These are phyloP conservation scores for Caenorhabditis japonica DNA, from an alignment of 2,888 invertebrate genomes.

Conservation along the genomic window DNA sequence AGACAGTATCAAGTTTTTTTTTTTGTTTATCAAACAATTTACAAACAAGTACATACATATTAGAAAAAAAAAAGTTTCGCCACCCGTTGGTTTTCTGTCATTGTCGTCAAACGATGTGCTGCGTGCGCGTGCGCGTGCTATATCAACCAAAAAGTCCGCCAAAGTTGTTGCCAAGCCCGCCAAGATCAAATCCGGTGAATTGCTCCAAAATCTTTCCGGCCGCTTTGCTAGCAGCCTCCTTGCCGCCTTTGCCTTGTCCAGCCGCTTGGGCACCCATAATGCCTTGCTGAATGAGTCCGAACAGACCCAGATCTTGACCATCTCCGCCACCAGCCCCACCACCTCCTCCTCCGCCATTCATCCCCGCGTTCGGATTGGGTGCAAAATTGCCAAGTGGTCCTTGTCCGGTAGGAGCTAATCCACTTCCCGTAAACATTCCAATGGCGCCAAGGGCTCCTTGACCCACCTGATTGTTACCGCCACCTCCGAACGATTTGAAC, in stretches of 20 bases:
- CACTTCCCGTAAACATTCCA: constrained; percentile 56
- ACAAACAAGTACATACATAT: no score
- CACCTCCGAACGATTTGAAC: constrained; percentile 38
- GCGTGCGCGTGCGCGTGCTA: no score
- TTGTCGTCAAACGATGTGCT: no score
- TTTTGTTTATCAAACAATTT: no score
- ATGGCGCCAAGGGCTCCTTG: constrained; percentile 54
- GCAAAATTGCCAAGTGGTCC: constrained; percentile 52
- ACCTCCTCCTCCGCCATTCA: constrained; percentile 9
- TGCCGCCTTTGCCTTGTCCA: constrained; percentile 50
- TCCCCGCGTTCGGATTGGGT: constrained; percentile 39
- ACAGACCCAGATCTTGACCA: constrained; percentile 57
- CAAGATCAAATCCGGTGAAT: constrained; percentile 65
- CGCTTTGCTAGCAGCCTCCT: constrained; percentile 55
- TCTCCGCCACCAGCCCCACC: constrained; percentile 45
- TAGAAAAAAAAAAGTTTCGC: no score
- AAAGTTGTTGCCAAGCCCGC: constrained; percentile 57
- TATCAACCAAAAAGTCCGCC: constrained; percentile 54
- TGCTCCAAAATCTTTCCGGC: constrained; percentile 59
- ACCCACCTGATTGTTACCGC: constrained; percentile 24
- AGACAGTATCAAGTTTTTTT: no score
- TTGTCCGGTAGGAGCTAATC: constrained; percentile 46
- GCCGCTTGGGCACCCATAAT: constrained; percentile 59
- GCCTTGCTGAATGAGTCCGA: constrained; percentile 62
- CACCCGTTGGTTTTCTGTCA: no score